Conservation (phyloP, 2,797 vertebrate genomes). For the Sarcoramphus papa region DNA sequence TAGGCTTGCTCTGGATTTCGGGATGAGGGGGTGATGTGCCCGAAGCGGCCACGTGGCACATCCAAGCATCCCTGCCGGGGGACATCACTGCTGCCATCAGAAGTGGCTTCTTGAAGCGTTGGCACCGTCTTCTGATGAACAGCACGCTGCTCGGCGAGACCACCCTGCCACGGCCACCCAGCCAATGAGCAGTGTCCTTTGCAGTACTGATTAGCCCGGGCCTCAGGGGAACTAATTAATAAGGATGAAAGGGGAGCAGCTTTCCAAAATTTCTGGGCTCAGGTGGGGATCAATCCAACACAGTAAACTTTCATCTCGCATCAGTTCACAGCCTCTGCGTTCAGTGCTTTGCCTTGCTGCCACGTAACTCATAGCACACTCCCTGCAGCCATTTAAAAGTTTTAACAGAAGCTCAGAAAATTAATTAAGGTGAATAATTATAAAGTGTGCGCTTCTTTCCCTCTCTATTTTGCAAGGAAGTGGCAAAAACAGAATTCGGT, state of each 20-base stretch:
- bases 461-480: conserved; percentile 37
- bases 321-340: not conserved
- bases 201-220: not conserved
- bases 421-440: conserved; percentile 75
- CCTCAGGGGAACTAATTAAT: conserved; percentile 47
- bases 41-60: accelerated
- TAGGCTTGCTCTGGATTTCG: accelerated
- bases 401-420: conserved; percentile 62
- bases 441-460: not conserved
- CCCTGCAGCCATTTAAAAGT: not conserved
- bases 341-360: not conserved
- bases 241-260: conserved; percentile 22
- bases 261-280: conserved; percentile 33
- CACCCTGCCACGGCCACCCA: not conserved
- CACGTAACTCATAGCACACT: not conserved
- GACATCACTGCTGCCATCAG: not conserved
- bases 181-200: not conserved
- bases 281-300: conserved; percentile 1
- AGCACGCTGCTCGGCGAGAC: not conserved
- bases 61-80: not conserved
- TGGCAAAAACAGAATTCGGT: conserved; percentile 55
- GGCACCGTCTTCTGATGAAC: not conserved
- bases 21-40: not conserved
- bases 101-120: not conserved
- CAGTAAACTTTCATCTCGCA: conserved; percentile 19